phyloP scores from a whole-genome alignment of 2,113 vertebrate genomes.

The Triplophysa dalaica region DNA sequence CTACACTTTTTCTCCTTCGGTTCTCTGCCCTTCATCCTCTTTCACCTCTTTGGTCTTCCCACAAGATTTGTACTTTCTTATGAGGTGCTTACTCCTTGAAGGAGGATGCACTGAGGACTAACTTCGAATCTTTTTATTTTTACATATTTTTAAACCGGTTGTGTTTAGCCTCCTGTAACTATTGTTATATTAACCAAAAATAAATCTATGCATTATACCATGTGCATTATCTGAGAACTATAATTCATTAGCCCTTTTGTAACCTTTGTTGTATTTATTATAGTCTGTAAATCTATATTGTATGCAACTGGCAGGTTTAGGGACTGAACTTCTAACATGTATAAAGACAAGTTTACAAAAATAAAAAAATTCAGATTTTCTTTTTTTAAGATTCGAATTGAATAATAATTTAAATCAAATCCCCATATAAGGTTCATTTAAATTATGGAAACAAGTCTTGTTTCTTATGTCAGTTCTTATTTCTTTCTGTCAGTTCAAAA shows the following conservation, averaged over 20 bases:
- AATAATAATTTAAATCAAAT: too few relatives aligned
- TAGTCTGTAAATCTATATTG: not conserved
- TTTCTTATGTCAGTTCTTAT: too few relatives aligned
- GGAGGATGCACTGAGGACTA: slow-evolving; percentile 29
- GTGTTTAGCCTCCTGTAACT: slow-evolving; percentile 15
- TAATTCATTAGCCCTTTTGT: not conserved
- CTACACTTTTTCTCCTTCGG: slow-evolving; percentile 23
- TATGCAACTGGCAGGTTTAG: not conserved
- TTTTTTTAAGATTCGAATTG: too few relatives aligned
- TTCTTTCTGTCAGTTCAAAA: too few relatives aligned
- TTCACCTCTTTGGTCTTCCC: slow-evolving; percentile 42
- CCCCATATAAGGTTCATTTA: too few relatives aligned
- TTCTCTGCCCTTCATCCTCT: slow-evolving; percentile 35
- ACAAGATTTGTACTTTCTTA: slow-evolving; percentile 57
- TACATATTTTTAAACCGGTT: slow-evolving; percentile 20
- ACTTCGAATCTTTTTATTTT: slow-evolving; percentile 31
- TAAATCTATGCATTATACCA: not conserved
- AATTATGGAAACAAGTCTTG: too few relatives aligned
- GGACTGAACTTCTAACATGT: not conserved
- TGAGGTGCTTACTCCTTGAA: slow-evolving; percentile 51
- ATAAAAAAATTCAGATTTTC: too few relatives aligned
- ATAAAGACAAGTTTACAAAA: too few relatives aligned
- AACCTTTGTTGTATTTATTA: not conserved
- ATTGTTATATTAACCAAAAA: not conserved
- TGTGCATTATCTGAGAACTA: not conserved